Conservation (phyloP, 2,113 vertebrate species). For the Lophotis ruficrista region DNA sequence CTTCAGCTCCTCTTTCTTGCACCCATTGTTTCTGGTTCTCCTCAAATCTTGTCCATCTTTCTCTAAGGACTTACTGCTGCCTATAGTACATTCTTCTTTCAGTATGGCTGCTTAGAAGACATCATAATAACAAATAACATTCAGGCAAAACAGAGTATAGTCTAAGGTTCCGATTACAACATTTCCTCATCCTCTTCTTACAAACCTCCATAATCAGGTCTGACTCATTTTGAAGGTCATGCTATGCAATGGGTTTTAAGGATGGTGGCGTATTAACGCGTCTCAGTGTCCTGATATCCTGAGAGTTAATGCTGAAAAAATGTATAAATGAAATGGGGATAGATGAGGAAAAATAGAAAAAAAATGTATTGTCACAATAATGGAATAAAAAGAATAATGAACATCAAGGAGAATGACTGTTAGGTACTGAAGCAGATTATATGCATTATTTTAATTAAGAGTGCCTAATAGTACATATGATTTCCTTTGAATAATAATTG, state of each 20-base stretch:
- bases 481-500: conserved; percentile 72
- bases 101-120: neutral
- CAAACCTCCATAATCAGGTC: neutral
- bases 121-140: neutral
- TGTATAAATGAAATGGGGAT: neutral
- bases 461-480: conserved; percentile 66
- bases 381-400: conserved; percentile 43
- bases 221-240: neutral
- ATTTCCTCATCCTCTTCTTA: neutral
- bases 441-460: conserved; percentile 75
- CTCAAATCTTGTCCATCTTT: neutral
- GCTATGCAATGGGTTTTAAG: neutral
- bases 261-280: neutral
- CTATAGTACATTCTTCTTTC: neutral
- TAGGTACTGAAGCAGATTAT: conserved; percentile 50
- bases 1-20: neutral
- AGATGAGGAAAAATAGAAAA: neutral
- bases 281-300: neutral
- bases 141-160: neutral
- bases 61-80: neutral
- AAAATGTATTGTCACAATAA: neutral
- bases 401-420: conserved; percentile 36
- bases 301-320: neutral
- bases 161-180: neutral
- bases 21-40: neutral